Percentiles rank a stretch among this genome's conserved stretches.
phyloP scores from a whole-genome alignment of 2,888 invertebrate genomes.

The Spilosoma lubricipeda region DNA sequence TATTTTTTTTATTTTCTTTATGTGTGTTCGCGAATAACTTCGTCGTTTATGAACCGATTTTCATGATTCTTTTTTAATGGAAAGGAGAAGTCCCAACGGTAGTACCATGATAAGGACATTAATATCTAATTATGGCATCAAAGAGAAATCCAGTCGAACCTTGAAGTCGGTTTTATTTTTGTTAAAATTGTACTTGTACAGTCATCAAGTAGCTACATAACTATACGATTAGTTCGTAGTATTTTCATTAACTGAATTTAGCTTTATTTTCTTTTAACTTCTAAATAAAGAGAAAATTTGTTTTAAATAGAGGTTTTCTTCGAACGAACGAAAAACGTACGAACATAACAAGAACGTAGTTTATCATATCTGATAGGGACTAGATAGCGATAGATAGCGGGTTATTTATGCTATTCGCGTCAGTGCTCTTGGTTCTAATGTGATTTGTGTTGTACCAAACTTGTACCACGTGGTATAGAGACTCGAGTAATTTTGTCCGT shows the following conservation, averaged over 20 bases:
- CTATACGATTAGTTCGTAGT: too few species aligned
- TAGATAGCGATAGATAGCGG: constrained; percentile 21
- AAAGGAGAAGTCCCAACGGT: too few species aligned
- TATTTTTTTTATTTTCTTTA: too few species aligned
- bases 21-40: too few species aligned
- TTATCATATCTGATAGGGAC: constrained; percentile 29
- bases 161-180: too few species aligned
- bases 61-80: too few species aligned
- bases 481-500: constrained; percentile 1
- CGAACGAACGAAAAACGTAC: constrained; percentile 15
- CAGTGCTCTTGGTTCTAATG: constrained; percentile 21
- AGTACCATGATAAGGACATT: too few species aligned
- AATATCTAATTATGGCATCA: too few species aligned
- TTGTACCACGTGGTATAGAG: constrained; percentile 29
- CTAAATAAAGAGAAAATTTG: constrained; percentile 7
- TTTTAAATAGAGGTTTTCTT: constrained; percentile 18
- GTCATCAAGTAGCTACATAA: not conserved
- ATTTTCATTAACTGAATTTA: not conserved
- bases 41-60: too few species aligned
- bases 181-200: too few species aligned
- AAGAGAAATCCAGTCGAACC: too few species aligned
- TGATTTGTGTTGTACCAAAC: constrained; percentile 19
- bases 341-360: constrained; percentile 19
- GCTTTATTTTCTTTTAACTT: not conserved
- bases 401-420: constrained; percentile 21